phyloP scores from a whole-genome alignment of 2,797 vertebrate genomes.

The Rhinichthys osculus region DNA sequence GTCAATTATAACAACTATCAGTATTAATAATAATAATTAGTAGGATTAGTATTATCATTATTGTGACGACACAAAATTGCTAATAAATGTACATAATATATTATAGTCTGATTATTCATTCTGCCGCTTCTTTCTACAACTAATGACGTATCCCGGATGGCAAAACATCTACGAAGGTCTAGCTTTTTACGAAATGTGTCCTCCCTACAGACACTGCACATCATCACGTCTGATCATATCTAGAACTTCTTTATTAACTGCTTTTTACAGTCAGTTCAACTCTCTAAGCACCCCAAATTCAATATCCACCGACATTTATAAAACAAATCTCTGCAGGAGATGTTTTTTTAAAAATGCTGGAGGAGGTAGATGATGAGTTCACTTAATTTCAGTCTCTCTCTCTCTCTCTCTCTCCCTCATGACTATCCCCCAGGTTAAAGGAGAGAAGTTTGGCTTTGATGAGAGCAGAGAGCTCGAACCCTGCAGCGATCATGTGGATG shows the following conservation, averaged over 20 bases:
- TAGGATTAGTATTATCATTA: neutral
- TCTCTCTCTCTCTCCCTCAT: constrained; percentile 35
- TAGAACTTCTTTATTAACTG: constrained; percentile 46
- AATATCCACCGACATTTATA: neutral
- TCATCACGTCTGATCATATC: constrained; percentile 34
- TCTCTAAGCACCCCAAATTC: neutral
- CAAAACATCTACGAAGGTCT: neutral
- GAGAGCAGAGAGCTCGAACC: neutral
- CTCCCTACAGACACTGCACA: neutral
- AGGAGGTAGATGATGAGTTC: constrained; percentile 2
- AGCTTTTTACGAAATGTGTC: constrained; percentile 9
- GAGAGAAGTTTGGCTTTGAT: constrained; percentile 42
- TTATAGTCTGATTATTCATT: neutral
- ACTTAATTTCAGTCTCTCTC: constrained; percentile 61
- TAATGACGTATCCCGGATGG: neutral
- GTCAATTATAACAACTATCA: neutral
- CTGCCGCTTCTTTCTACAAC: neutral
- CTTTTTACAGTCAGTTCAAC: constrained; percentile 5
- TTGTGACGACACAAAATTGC: neutral
- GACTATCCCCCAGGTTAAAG: constrained; percentile 44
- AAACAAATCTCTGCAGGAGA: neutral
- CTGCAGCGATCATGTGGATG: constrained; percentile 40
- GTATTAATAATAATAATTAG: neutral
- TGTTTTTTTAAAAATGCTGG: neutral
- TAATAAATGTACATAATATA: neutral